Conservation (phyloP, 2,888 invertebrate genomes). For the Podabrus alpinus region DNA sequence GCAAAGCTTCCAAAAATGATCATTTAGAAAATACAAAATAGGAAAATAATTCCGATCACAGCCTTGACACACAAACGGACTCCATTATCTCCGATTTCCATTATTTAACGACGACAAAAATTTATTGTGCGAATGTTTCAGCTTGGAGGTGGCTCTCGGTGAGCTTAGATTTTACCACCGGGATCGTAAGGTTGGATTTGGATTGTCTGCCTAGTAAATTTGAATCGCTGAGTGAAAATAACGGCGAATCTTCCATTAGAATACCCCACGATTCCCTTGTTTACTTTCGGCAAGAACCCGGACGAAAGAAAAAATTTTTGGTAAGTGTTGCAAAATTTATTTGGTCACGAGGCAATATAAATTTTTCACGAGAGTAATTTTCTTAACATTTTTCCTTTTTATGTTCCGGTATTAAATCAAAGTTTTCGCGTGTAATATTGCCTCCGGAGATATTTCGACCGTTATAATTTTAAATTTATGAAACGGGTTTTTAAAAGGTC, state of each 20-base stretch:
- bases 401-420: not conserved
- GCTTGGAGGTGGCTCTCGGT: constrained; percentile 56
- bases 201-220: constrained; percentile 54
- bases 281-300: constrained; percentile 56
- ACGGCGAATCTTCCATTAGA: constrained; percentile 42
- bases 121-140: constrained; percentile 37
- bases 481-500: not conserved
- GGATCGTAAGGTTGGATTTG: constrained; percentile 51
- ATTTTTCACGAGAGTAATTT: constrained; percentile 11
- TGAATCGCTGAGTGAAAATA: constrained; percentile 46
- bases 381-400: constrained; percentile 9
- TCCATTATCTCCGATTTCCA: not conserved
- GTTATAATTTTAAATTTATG: constrained; percentile 1
- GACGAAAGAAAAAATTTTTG: constrained; percentile 56
- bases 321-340: constrained; percentile 44
- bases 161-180: constrained; percentile 49
- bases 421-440: not conserved
- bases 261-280: constrained; percentile 54
- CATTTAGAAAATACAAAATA: not conserved
- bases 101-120: not conserved
- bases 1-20: not conserved
- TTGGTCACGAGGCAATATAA: constrained; percentile 16
- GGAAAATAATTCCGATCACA: not conserved
- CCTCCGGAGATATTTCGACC: not conserved
- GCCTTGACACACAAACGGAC: not conserved